Base-by-base conservation (phyloP, 1,140 invertebrate genomes). In the Drosophila tsacasi region DNA sequence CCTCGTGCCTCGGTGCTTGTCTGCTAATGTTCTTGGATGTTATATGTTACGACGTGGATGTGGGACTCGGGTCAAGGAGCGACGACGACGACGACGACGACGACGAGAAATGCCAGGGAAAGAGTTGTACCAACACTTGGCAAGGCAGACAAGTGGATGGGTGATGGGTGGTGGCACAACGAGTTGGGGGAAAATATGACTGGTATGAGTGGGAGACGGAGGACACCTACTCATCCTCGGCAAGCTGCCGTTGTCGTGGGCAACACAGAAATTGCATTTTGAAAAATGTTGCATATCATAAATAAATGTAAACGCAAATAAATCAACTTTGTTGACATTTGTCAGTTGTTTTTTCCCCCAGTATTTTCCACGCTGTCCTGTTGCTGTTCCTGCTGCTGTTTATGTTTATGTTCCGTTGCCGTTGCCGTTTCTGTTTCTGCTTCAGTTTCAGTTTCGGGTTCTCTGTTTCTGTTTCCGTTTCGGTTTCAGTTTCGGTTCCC, bases 271-370 rank as follows among this genome's bases (percentile, higher is more conserved):
- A 87, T 87, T 77, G 83, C 83, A 87, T 86, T 86, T 86, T 73
- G 47, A 79, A 86, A 87, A 87, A 87, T 87, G 84, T 87, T 83
- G 83, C 83, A 87, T 89, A 83, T 87, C 84, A 89, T 89, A 87
- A 89, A 89, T 89, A 87, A 87, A 89, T 87, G 81, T 89, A 81
- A 89, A 75, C 77, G 84, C 81, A 87, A 87, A 87, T 87, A 87
- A 87, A 87, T 87, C 84, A 87, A 83, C 81, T 81, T 84, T 89
- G 84, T 78, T 89, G 84, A 89, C 81, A 89, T 89, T 87, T 87
- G 81, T 87, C 84, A 84, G 84, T 64, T 64, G 61, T 21, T 59
- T 37, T 47, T 68, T 61, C n/a, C 21, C 12, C 23, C 17, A 12
- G 9, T 32, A 32, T 57, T 17, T 32, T 42, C 17, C n/a, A 23